Conservation (phyloP, 2,797 vertebrate species). For the Menidia menidia region DNA sequence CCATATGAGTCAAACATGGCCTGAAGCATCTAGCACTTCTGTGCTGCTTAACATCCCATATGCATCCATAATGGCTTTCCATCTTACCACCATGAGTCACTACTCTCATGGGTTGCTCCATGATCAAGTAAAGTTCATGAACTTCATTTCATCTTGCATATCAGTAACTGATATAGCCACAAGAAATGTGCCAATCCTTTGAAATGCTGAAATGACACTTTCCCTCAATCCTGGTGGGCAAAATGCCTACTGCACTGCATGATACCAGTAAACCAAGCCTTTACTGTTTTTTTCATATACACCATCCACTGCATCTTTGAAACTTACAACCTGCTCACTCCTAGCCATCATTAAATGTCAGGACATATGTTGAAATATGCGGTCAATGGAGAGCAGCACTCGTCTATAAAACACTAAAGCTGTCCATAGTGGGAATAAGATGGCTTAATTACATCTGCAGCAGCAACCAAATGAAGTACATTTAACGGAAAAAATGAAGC, state of each 20-base stretch:
- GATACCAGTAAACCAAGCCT: neutral
- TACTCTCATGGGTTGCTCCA: slow-evolving; percentile 18
- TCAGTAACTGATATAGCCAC: slow-evolving; percentile 40
- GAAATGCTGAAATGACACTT: slow-evolving; percentile 63
- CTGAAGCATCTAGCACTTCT: neutral
- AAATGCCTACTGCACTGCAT: slow-evolving; percentile 28
- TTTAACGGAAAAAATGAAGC: slow-evolving; percentile 61
- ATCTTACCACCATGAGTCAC: slow-evolving; percentile 44
- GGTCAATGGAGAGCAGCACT: slow-evolving; percentile 36
- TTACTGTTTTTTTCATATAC: slow-evolving; percentile 41
- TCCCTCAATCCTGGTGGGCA: slow-evolving; percentile 45
- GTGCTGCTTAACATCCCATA: slow-evolving; percentile 3
- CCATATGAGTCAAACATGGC: neutral
- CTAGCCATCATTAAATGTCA: slow-evolving; percentile 31
- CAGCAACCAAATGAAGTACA: slow-evolving; percentile 53
- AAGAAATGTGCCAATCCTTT: slow-evolving; percentile 62
- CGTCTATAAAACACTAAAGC: slow-evolving; percentile 31
- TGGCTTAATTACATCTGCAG: slow-evolving; percentile 46
- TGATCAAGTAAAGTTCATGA: slow-evolving; percentile 61
- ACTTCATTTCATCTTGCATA: slow-evolving; percentile 70
- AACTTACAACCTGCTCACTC: slow-evolving; percentile 46
- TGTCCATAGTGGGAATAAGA: slow-evolving; percentile 51
- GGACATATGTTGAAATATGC: slow-evolving; percentile 20
- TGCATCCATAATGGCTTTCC: slow-evolving; percentile 16
- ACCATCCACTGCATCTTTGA: slow-evolving; percentile 13